These are phyloP conservation scores for Hypotaenidia okinawae DNA, from an alignment of 2,797 vertebrate species.

Conservation along the genomic window DNA sequence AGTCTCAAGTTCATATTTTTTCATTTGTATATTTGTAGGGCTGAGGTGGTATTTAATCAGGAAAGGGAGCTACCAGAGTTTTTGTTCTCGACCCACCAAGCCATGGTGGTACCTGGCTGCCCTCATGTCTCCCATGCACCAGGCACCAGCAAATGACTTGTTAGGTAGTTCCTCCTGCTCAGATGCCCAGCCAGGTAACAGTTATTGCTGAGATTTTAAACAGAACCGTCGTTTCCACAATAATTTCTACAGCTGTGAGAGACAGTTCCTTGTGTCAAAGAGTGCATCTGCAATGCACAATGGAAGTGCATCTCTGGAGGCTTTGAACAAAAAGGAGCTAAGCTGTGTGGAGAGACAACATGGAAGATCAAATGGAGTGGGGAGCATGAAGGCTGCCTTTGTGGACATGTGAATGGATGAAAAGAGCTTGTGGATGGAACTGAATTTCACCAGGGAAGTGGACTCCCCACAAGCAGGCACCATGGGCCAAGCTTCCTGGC, in stretches of 20 bases:
- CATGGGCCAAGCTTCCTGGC: neutral
- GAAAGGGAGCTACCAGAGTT: neutral
- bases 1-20: neutral
- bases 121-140: neutral
- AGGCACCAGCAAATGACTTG: constrained; percentile 8
- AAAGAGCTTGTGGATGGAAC: neutral
- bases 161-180: neutral
- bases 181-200: constrained; percentile 16
- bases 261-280: neutral
- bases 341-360: neutral
- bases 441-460: neutral
- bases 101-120: neutral
- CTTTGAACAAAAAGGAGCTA: constrained; percentile 18
- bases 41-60: neutral
- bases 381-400: neutral
- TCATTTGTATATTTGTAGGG: neutral
- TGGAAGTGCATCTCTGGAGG: neutral
- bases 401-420: neutral
- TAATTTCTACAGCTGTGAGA: constrained; percentile 28
- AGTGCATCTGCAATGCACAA: neutral
- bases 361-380: neutral
- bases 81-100: neutral
- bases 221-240: constrained; percentile 8
- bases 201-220: constrained; percentile 31
- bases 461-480: neutral